Evolutionary conservation across 2,113 vertebrate species (phyloP), one percentile per base, ranked within the genome.

Genomic region (Bufo bufo): DNA sequence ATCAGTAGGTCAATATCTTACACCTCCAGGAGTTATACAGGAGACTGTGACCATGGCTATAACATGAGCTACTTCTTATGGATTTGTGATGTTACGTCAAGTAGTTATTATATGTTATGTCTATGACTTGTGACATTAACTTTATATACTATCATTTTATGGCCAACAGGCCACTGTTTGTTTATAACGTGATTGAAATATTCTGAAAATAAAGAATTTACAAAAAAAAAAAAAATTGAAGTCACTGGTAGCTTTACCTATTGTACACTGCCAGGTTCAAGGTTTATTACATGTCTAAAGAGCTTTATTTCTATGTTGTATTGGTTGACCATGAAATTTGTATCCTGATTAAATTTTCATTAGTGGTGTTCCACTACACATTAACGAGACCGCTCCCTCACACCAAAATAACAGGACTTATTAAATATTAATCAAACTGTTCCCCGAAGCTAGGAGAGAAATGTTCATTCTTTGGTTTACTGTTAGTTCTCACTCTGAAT

Each of bases 291-390:
- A 47, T 78, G 56, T 71, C 72, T 45, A 52, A 8, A 54, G 52
- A 72, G 52, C 50, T 80, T 59, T 59, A 45, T 1, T 84, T 45
- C 69, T 85, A 45, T 66, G 50, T 86, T 86, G 20, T 63, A 50
- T 86, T n/a, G 52, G 84, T 77, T 86, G 85, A 86, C 85, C 85
- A 86, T 75, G 58, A 86, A 65, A 86, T 86, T 86, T 86, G 85
- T 86, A 86, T 78, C 45, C 20, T 66, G 85, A 86, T 86, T 77
- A 86, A 86, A 86, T 47, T 86, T 86, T 65, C 65, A 78, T 77
- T 86, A 86, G 85, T 78, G 85, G 85, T 85, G 71, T 78, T 86
- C 43, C 20, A 11, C 74, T 65, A 59, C 72, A 63, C 85, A 78
- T 63, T 78, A 86, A 86, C 20, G 45, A 86, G 74, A 65, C 85